phyloP scores from a whole-genome alignment of 2,888 invertebrate genomes.

The Poecilus cupreus region DNA sequence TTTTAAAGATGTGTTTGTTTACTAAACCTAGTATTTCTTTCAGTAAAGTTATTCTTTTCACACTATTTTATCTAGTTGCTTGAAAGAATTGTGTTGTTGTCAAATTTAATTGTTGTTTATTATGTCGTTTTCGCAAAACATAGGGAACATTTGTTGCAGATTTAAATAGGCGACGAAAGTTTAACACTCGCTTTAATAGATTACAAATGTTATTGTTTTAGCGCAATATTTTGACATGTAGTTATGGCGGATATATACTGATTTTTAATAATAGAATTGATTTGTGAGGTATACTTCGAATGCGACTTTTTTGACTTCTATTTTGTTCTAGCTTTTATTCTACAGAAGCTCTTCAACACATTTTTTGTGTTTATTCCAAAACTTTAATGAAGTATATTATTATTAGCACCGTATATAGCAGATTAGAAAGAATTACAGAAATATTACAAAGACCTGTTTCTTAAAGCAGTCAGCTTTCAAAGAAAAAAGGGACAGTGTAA shows the following conservation, averaged over 20 bases:
- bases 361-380: too few relatives aligned
- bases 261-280: conserved; percentile 12
- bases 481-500: too few relatives aligned
- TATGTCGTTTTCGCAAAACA: background rate
- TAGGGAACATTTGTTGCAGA: background rate
- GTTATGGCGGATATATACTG: background rate
- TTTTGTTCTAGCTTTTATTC: too few relatives aligned
- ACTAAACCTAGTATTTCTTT: background rate
- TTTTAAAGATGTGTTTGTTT: conserved; percentile 20
- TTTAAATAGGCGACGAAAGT: background rate
- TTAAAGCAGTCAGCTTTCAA: too few relatives aligned
- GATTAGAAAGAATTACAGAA: too few relatives aligned
- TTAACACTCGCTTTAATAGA: background rate
- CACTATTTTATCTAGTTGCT: background rate
- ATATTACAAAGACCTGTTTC: too few relatives aligned
- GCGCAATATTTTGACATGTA: background rate
- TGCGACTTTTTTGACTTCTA: background rate
- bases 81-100: conserved; percentile 16
- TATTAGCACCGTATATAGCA: too few relatives aligned
- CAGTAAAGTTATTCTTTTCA: background rate
- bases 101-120: conserved; percentile 35
- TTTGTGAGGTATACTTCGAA: background rate
- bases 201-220: conserved; percentile 7
- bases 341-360: too few relatives aligned
- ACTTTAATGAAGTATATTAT: too few relatives aligned